Conservation (phyloP, 2,888 invertebrate species). For the Tetranychus truncatus region DNA sequence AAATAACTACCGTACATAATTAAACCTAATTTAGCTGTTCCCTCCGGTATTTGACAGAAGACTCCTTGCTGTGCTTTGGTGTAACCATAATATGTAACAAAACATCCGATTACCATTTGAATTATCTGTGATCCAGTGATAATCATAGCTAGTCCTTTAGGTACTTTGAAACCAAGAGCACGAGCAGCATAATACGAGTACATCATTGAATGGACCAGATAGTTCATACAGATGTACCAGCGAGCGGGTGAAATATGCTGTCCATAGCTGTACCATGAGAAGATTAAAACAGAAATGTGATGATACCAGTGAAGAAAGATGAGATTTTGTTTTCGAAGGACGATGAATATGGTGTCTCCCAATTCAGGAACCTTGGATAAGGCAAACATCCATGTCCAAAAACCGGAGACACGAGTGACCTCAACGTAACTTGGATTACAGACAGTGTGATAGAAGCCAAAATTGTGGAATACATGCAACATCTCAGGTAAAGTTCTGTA, state of each 20-base stretch:
- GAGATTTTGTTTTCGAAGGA: slow-evolving; percentile 68
- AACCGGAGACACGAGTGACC: slow-evolving; percentile 76
- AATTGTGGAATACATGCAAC: slow-evolving; percentile 62
- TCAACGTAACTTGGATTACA: slow-evolving; percentile 84
- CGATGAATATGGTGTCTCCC: slow-evolving; percentile 74
- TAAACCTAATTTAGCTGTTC: slow-evolving; percentile 69
- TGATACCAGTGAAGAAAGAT: slow-evolving; percentile 94
- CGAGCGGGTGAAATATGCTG: slow-evolving; percentile 38
- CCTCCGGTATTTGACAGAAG: slow-evolving; percentile 56
- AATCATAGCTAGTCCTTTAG: slow-evolving; percentile 56
- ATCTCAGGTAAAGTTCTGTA: slow-evolving; percentile 66
- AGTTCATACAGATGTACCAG: slow-evolving; percentile 85
- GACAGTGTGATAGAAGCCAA: slow-evolving; percentile 84
- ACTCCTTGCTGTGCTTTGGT: slow-evolving; percentile 41
- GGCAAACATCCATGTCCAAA: slow-evolving; percentile 95
- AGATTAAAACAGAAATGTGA: slow-evolving; percentile 79
- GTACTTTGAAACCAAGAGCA: slow-evolving; percentile 66
- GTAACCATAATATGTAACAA: slow-evolving; percentile 70
- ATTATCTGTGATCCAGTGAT: slow-evolving; percentile 74
- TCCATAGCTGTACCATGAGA: slow-evolving; percentile 67
- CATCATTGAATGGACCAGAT: slow-evolving; percentile 75
- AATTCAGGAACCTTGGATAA: slow-evolving; percentile 88
- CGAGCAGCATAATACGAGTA: slow-evolving; percentile 72
- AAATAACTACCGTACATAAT: slow-evolving; percentile 89
- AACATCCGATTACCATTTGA: slow-evolving; percentile 88